Evolutionary conservation across 2,113 vertebrate species (phyloP).

Genomic region (Oplegnathus fasciatus): DNA sequence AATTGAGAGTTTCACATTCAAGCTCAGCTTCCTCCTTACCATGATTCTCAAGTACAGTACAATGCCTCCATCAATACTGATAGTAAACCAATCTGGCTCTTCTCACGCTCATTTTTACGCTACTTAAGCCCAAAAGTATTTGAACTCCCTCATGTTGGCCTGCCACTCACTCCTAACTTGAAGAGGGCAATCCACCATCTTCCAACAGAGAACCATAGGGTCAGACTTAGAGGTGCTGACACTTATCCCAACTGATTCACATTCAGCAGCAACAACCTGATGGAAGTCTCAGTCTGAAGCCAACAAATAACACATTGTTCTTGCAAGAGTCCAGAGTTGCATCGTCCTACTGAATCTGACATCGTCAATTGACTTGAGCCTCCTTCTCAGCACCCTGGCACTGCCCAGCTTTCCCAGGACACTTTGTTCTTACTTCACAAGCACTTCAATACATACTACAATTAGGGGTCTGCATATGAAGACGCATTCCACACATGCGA

Average conservation of each 20-base stretch:
- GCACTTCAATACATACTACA: no score
- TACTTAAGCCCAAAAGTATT: not conserved
- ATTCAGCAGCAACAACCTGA: no score
- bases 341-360: slow-evolving; percentile 1
- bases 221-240: not conserved
- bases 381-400: not conserved
- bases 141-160: not conserved
- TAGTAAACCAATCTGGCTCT: not conserved
- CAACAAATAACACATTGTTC: no score
- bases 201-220: not conserved
- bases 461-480: not conserved
- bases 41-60: not conserved
- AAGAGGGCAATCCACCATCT: not conserved
- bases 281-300: not conserved
- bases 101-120: not conserved
- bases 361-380: not conserved
- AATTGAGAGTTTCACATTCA: not conserved
- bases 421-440: not conserved
- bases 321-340: no score
- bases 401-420: no score
- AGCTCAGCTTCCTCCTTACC: not conserved
- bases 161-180: no score
- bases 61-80: not conserved
- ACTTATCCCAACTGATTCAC: no score
- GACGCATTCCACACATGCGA: no score